Base-by-base conservation (phyloP, 1,140 invertebrate species). In the Drosophila repleta region DNA sequence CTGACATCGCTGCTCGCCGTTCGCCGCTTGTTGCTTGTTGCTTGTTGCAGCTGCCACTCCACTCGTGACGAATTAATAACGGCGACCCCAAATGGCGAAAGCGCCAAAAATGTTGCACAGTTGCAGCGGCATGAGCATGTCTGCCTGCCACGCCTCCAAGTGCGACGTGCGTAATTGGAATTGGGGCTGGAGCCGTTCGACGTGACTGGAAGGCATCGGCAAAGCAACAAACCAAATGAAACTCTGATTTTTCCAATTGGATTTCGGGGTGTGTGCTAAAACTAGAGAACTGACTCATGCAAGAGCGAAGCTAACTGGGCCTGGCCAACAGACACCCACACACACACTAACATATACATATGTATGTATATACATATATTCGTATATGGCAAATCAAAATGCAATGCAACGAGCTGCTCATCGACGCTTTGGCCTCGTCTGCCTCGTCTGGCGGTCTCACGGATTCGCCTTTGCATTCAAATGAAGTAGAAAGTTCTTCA, bases 41-140 rank as follows among this genome's bases (percentile, higher is more conserved):
- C 39, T 17, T 43, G 39, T 17, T 17, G 37, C 70, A 75, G 82
- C 81, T 87, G 74, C 74, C 82, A 85, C 55, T 85, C 32, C 78
- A 82, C 60, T 88, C 83, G 83, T 87, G 78, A 87, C 82, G 82
- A 88, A 87, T 82, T 87, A 79, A 87, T 82, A 87, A 85, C 71
- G 82, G 26, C 66, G 57, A 52, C 71, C 58, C 20, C 58, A 57
- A 43, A 43, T 43, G 52, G 71, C 71, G 52, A 63, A 63, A 69
- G 66, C 71, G 60, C 48, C 17, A 24, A 48, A 46, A 32, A 29
- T 43, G 39, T 43, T 43, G 39, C 64, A 35, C 32, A 5, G 29
- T 24, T 45, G 41, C 20, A 11, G 17, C 37, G 11, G 48, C 11
- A 15, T 45, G 4, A 17, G 18, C 29, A 35, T 18, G 32, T 35